Percentiles rank a stretch among this genome's conserved stretches.
Conservation (phyloP, 2,797 vertebrate genomes). For the Fistularia tabacaria region DNA sequence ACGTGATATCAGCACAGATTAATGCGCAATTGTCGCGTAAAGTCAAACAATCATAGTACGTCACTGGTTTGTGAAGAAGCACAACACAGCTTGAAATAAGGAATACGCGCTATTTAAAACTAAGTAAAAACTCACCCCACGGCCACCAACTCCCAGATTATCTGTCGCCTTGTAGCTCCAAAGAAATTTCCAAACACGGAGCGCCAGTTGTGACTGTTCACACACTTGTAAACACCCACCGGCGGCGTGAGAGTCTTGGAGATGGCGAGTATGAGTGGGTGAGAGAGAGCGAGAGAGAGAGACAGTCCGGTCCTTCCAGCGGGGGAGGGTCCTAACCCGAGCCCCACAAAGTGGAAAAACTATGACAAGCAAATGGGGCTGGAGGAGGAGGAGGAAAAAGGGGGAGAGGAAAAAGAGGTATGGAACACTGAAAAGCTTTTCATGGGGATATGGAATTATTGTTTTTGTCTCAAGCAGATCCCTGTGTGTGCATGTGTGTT, state of each 20-base stretch:
- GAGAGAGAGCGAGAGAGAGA: neutral
- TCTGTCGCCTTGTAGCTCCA: neutral
- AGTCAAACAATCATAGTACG: too few relatives aligned
- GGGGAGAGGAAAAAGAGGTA: neutral
- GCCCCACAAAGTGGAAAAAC: slow-evolving; percentile 34
- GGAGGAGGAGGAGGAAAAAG: neutral
- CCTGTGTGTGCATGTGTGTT: neutral
- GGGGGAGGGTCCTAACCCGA: slow-evolving; percentile 52
- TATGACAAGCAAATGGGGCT: slow-evolving; percentile 35
- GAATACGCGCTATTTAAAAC: too few relatives aligned
- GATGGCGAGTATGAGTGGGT: neutral
- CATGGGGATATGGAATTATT: neutral
- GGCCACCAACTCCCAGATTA: slow-evolving; percentile 1
- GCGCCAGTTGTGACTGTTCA: neutral
- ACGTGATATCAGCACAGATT: too few relatives aligned
- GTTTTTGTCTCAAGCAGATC: slow-evolving; percentile 13
- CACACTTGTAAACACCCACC: slow-evolving; percentile 10
- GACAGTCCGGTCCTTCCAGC: slow-evolving; percentile 26
- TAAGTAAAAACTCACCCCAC: slow-evolving; percentile 32
- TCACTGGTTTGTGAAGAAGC: too few relatives aligned
- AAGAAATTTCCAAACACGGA: slow-evolving; percentile 12
- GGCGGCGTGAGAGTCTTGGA: slow-evolving; percentile 26
- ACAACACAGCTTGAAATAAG: too few relatives aligned
- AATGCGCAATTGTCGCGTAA: too few relatives aligned
- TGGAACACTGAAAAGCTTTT: neutral